Evolutionary conservation across 2,888 invertebrate species (phyloP).

Genomic region (Lasioglossum marginatum): DNA sequence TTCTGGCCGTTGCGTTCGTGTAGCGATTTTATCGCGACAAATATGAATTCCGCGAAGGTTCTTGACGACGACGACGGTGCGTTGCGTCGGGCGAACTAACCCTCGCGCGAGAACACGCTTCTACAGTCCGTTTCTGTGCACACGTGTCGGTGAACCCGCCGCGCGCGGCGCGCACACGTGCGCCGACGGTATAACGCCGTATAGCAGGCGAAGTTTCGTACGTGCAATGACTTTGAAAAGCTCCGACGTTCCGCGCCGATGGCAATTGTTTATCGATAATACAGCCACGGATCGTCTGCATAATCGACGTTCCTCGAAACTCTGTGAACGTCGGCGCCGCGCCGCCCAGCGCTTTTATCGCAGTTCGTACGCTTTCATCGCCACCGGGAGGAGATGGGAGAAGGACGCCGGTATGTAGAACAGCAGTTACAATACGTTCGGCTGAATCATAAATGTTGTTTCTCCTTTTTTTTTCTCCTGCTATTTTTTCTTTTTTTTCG

Average conservation of each 20-base stretch:
- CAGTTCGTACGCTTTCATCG: not conserved
- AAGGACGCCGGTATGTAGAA: constrained; percentile 2
- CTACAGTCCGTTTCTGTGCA: not conserved
- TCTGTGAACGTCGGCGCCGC: not conserved
- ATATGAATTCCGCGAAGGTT: constrained; percentile 50
- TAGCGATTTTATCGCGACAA: constrained; percentile 50
- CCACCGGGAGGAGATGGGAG: not conserved
- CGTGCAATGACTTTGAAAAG: constrained; percentile 45
- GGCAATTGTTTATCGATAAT: constrained; percentile 68
- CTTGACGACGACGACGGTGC: not conserved
- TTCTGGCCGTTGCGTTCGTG: constrained; percentile 21
- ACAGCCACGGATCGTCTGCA: constrained; percentile 36
- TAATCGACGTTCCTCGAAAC: constrained; percentile 48
- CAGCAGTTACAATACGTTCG: constrained; percentile 39
- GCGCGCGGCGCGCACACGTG: not conserved
- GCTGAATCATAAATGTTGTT: constrained; percentile 55
- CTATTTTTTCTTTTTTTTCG: constrained; percentile 9
- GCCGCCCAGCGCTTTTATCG: constrained; percentile 10
- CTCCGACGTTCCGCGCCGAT: constrained; percentile 19
- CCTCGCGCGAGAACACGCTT: not conserved
- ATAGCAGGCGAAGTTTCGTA: constrained; percentile 41
- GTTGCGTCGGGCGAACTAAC: constrained; percentile 11
- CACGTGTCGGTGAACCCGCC: not conserved
- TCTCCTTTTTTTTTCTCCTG: not conserved
- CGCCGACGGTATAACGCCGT: not conserved